These are phyloP conservation scores for Habropoda laboriosa DNA, from an alignment of 1,140 invertebrate species.

Conservation along the genomic window DNA sequence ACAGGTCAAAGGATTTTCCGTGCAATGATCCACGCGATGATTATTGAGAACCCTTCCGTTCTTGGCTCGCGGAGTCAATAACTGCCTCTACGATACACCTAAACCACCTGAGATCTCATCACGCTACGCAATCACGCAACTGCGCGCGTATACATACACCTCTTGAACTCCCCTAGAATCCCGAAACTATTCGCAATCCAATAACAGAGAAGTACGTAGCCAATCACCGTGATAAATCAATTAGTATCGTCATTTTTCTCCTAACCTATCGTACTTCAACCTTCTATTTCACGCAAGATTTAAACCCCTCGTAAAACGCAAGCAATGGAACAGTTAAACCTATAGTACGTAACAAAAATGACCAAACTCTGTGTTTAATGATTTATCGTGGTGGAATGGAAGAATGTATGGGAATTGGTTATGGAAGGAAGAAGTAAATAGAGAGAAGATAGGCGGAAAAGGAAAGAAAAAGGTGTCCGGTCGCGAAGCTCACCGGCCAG, in stretches of 20 bases:
- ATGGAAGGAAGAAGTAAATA: too few species aligned
- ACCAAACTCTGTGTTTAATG: too few species aligned
- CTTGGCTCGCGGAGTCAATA: slow-evolving; percentile 21
- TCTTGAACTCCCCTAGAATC: not conserved
- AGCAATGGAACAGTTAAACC: not conserved
- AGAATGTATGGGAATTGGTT: too few species aligned
- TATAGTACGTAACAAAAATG: too few species aligned
- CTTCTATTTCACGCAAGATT: not conserved
- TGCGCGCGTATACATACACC: not conserved
- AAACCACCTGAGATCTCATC: slow-evolving; percentile 20
- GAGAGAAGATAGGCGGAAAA: too few species aligned
- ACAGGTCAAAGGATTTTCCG: slow-evolving; percentile 62
- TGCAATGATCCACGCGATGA: slow-evolving; percentile 53
- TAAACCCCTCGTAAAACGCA: not conserved
- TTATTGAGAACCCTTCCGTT: slow-evolving; percentile 49
- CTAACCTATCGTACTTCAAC: not conserved
- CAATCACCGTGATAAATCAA: not conserved
- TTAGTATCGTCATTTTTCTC: not conserved
- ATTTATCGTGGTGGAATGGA: too few species aligned
- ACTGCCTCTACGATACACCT: slow-evolving; percentile 26
- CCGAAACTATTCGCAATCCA: too few species aligned
- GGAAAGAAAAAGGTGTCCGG: too few species aligned
- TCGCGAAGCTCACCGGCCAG: too few species aligned
- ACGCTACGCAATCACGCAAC: not conserved
- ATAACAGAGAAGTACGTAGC: not conserved